Evolutionary conservation across 2,888 invertebrate species (phyloP).

Genomic region (Agriotes lineatus): DNA sequence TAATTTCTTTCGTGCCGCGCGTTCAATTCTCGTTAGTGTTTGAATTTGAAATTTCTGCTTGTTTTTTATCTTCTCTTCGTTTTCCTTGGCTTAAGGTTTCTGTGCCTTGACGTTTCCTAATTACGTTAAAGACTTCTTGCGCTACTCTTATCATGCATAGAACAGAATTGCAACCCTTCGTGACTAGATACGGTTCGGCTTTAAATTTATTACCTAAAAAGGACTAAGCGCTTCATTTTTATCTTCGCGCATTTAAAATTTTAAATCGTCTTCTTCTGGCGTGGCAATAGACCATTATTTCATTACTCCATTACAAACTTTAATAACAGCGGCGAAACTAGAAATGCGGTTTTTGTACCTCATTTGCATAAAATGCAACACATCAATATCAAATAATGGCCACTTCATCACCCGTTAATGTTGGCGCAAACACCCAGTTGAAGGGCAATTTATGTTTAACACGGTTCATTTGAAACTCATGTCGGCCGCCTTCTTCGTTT

Average conservation of each 20-base stretch:
- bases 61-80: neutral
- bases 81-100: neutral
- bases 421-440: constrained; percentile 13
- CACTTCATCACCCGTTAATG: constrained; percentile 24
- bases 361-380: constrained; percentile 34
- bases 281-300: constrained; percentile 20
- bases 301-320: neutral
- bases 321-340: constrained; percentile 4
- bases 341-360: constrained; percentile 17
- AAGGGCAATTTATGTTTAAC: constrained; percentile 1
- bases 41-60: constrained; percentile 14
- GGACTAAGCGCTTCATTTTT: constrained; percentile 5
- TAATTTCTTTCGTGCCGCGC: constrained; percentile 23
- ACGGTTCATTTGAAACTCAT: neutral
- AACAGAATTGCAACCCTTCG: neutral
- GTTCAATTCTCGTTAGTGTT: constrained; percentile 23
- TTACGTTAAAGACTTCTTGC: neutral
- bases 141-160: neutral
- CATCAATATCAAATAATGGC: constrained; percentile 29
- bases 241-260: constrained; percentile 3
- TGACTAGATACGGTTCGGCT: neutral
- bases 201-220: neutral
- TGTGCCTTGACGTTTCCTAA: neutral
- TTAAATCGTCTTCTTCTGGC: constrained; percentile 4
- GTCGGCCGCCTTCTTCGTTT: neutral